phyloP scores from a whole-genome alignment of 2,888 invertebrate species.

The Mechanitis mazaeus region DNA sequence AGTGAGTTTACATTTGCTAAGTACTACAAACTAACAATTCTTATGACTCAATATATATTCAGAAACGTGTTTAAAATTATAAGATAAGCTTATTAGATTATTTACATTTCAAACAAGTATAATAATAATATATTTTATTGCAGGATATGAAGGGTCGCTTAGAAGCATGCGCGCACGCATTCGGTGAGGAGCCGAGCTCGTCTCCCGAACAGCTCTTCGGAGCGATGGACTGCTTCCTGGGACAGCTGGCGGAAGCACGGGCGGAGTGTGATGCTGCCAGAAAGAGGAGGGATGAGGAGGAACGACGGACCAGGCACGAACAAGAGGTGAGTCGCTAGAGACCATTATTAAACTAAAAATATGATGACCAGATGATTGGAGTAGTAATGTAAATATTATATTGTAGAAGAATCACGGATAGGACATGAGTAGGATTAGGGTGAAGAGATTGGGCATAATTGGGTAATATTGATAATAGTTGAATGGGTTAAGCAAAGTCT shows the following conservation, averaged over 20 bases:
- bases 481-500: no score
- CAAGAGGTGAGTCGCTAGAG: slow-evolving; percentile 77
- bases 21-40: not conserved
- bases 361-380: no score
- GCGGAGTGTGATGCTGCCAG: slow-evolving; percentile 92
- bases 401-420: no score
- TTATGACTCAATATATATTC: not conserved
- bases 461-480: no score
- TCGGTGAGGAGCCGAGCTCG: slow-evolving; percentile 91
- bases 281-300: slow-evolving; percentile 91
- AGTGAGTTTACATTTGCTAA: slow-evolving; percentile 38
- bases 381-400: no score
- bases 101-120: no score
- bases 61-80: no score
- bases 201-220: slow-evolving; percentile 97
- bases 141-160: slow-evolving; percentile 95
- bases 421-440: no score
- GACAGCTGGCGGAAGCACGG: slow-evolving; percentile 87
- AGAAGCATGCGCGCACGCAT: slow-evolving; percentile 90
- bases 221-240: slow-evolving; percentile 91
- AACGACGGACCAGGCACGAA: slow-evolving; percentile 90
- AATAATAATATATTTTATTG: not conserved
- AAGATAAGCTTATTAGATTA: no score
- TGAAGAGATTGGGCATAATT: no score
- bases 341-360: no score